Conservation (phyloP, 2,113 vertebrate genomes). For the Nycticryphes semicollaris region DNA sequence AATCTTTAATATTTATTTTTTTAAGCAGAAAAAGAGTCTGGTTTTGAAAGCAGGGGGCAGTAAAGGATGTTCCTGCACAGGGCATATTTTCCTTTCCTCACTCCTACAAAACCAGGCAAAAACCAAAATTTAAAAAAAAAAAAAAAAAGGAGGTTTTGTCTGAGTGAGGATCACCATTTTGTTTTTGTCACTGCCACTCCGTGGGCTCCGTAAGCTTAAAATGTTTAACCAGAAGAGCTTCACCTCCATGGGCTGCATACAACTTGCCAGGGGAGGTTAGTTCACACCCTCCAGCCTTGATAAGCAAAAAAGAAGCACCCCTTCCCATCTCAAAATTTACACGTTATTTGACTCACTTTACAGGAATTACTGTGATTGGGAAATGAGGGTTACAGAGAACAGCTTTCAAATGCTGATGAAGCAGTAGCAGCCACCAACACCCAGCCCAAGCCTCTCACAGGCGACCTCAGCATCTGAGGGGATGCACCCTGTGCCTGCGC, state of each 20-base stretch:
- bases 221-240: background rate
- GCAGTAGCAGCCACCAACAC: background rate
- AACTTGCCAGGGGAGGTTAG: background rate
- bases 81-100: background rate
- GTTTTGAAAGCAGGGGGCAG: conserved; percentile 4
- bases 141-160: background rate
- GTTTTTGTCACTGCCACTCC: background rate
- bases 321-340: background rate
- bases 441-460: background rate
- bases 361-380: background rate
- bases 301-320: background rate
- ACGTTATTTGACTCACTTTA: background rate
- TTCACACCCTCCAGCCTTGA: background rate
- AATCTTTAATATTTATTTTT: background rate
- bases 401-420: background rate
- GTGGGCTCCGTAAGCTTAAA: background rate
- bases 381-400: background rate
- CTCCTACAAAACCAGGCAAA: background rate
- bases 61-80: background rate
- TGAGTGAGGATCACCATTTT: background rate
- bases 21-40: background rate
- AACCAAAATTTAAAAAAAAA: background rate
- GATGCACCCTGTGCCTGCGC: background rate
- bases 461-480: background rate
- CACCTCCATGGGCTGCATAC: background rate